These are phyloP conservation scores for Telmatherina bonti DNA, from an alignment of 2,797 vertebrate species.

Conservation along the genomic window DNA sequence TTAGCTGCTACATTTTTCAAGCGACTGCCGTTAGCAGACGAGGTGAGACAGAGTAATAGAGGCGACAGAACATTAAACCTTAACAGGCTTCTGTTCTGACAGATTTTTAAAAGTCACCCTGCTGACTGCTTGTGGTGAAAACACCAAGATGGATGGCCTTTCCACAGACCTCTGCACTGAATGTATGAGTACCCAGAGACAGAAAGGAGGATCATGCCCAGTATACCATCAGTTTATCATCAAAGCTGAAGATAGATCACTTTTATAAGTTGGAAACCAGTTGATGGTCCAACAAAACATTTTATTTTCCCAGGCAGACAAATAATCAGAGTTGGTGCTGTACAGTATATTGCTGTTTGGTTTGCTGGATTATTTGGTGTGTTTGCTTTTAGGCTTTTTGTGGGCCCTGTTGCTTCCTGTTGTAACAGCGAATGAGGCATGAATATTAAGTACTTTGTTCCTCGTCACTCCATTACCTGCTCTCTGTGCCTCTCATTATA, in stretches of 20 bases:
- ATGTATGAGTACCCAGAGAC: conserved; percentile 7
- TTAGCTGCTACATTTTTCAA: conserved; percentile 54
- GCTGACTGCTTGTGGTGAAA: conserved; percentile 15
- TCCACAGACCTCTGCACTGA: conserved; percentile 4
- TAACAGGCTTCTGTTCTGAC: conserved; percentile 25
- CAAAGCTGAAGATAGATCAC: conserved; percentile 1
- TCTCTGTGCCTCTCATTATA: conserved; percentile 44
- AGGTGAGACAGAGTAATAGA: conserved; percentile 41
- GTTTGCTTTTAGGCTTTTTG: conserved; percentile 22
- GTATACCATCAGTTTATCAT: conserved; percentile 8
- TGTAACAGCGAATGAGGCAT: conserved; percentile 43
- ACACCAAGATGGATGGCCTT: conserved; percentile 5
- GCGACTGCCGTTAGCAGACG: conserved; percentile 29
- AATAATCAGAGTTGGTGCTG: neutral
- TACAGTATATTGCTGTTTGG: neutral
- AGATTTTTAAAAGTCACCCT: conserved; percentile 19
- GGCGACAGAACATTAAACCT: conserved; percentile 48
- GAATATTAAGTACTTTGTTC: conserved; percentile 40
- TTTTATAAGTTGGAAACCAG: conserved; percentile 1
- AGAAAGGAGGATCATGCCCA: neutral
- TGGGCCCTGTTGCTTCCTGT: conserved; percentile 4
- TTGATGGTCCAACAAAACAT: neutral
- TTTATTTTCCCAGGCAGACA: conserved; percentile 1
- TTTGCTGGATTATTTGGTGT: neutral
- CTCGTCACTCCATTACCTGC: conserved; percentile 54